These are phyloP conservation scores for Merops nubicus DNA, from an alignment of 2,113 vertebrate species.

Conservation along the genomic window DNA sequence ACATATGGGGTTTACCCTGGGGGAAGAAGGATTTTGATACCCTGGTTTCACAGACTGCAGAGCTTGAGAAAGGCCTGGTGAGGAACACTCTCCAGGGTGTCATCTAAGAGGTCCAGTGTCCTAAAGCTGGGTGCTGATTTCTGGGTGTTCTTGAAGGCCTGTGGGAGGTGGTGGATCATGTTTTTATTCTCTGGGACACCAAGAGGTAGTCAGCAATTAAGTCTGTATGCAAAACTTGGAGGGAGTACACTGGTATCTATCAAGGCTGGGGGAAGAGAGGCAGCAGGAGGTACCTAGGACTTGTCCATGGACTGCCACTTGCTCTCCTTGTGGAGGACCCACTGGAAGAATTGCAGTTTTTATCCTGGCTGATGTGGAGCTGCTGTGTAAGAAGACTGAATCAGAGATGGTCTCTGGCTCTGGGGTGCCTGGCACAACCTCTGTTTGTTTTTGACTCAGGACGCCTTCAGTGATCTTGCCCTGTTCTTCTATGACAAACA, in stretches of 20 bases:
- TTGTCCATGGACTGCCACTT: background rate
- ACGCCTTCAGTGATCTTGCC: conserved; percentile 87
- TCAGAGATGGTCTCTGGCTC: background rate
- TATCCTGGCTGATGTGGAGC: background rate
- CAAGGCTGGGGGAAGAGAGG: background rate
- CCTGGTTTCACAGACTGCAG: background rate
- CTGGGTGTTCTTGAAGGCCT: background rate
- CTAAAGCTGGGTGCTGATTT: background rate
- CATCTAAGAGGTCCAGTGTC: background rate
- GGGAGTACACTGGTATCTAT: background rate
- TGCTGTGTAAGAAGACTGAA: background rate
- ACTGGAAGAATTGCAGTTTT: background rate
- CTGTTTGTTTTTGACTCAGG: conserved; percentile 70
- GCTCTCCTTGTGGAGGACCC: background rate
- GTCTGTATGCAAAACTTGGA: background rate
- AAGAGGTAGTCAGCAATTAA: background rate
- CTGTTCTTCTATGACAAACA: conserved; percentile 93
- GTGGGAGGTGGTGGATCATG: background rate
- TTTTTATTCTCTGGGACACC: background rate
- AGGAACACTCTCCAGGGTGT: background rate
- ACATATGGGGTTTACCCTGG: rapidly evolving
- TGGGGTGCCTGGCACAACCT: background rate
- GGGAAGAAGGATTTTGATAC: background rate
- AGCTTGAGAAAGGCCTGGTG: background rate
- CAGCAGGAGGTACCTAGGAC: background rate